Evolutionary conservation across 2,888 invertebrate genomes (phyloP).

Genomic region (Hyles lineata): DNA sequence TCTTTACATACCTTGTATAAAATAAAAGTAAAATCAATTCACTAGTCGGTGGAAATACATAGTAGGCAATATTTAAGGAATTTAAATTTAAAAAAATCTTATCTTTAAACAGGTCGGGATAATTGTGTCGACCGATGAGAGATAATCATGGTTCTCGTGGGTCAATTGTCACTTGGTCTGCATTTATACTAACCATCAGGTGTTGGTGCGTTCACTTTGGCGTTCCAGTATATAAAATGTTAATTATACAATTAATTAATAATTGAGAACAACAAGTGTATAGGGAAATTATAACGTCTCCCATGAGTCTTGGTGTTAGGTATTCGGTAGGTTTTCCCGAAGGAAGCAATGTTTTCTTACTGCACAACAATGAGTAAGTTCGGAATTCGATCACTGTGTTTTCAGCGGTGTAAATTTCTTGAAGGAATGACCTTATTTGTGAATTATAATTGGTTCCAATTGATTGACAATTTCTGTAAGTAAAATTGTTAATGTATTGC

Average conservation of each 20-base stretch:
- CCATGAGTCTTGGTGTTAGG: background rate
- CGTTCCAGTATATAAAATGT: constrained; percentile 13
- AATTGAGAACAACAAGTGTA: background rate
- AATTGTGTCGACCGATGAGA: too few relatives aligned
- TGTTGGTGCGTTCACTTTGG: too few relatives aligned
- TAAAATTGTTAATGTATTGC: background rate
- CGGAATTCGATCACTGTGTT: background rate
- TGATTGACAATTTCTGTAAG: background rate
- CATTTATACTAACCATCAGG: too few relatives aligned
- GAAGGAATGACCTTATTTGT: background rate
- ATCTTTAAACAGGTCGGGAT: too few relatives aligned
- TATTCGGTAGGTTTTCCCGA: background rate
- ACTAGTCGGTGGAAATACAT: too few relatives aligned
- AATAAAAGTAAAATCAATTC: too few relatives aligned
- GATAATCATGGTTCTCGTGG: too few relatives aligned
- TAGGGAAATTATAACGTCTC: background rate
- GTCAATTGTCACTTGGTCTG: too few relatives aligned
- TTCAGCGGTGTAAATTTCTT: background rate
- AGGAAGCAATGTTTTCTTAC: background rate
- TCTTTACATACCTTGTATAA: too few relatives aligned
- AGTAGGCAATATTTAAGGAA: too few relatives aligned
- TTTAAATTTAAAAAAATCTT: too few relatives aligned
- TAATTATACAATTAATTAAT: background rate
- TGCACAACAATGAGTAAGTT: background rate
- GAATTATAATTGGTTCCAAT: background rate